Percentiles rank a stretch among this genome's conserved stretches.
These are phyloP conservation scores for Rhynchophorus ferrugineus DNA, from an alignment of 1,140 invertebrate species.

Conservation along the genomic window DNA sequence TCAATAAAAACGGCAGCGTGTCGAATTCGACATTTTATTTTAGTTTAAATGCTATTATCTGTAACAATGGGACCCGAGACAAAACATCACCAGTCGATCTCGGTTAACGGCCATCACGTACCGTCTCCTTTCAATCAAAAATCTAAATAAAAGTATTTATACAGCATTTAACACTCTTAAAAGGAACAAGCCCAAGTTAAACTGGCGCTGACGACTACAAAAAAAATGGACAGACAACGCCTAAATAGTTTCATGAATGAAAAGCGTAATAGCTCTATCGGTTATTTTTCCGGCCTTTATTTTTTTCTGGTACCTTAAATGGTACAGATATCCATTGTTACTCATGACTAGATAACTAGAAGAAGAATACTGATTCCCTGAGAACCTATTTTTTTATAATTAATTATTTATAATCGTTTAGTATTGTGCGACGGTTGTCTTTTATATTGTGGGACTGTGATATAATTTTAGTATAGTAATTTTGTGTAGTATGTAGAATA, in stretches of 20 bases:
- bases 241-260: constrained; percentile 1
- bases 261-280: not conserved
- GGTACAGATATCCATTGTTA: not conserved
- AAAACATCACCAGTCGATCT: not conserved
- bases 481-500: too few relatives aligned
- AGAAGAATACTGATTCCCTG: too few relatives aligned
- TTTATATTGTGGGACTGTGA: too few relatives aligned
- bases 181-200: not conserved
- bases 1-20: too few relatives aligned
- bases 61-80: not conserved
- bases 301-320: not conserved
- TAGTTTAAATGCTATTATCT: not conserved
- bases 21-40: too few relatives aligned
- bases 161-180: not conserved
- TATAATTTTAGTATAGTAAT: too few relatives aligned
- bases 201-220: not conserved
- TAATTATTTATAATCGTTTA: too few relatives aligned
- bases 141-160: constrained; percentile 1
- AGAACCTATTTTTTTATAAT: too few relatives aligned
- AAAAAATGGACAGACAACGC: not conserved
- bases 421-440: too few relatives aligned
- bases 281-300: not conserved
- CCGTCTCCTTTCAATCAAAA: not conserved
- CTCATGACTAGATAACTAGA: too few relatives aligned
- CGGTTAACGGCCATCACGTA: not conserved